These are phyloP conservation scores for Bryconaethiops microstoma DNA, from an alignment of 2,797 vertebrate genomes.

Conservation along the genomic window DNA sequence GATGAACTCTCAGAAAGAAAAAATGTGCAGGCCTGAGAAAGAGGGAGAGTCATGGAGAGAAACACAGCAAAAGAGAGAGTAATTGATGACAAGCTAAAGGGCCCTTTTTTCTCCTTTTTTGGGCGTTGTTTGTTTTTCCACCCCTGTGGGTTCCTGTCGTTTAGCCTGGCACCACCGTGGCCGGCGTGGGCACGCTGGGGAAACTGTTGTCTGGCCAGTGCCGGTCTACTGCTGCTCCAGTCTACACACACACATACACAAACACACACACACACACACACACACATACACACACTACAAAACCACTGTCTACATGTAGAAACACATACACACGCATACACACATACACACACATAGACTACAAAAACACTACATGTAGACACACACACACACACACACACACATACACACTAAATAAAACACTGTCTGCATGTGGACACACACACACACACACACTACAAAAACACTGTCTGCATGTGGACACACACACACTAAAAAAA, in stretches of 20 bases:
- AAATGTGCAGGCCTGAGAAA: neutral
- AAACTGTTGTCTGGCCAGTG: conserved; percentile 53
- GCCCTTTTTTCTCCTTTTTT: conserved; percentile 61
- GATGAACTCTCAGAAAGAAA: neutral
- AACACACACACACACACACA: conserved; percentile 10
- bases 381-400: too few relatives aligned
- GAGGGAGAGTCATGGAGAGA: conserved; percentile 39
- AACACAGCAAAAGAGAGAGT: conserved; percentile 55
- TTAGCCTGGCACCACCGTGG: conserved; percentile 62
- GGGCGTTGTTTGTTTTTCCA: conserved; percentile 63
- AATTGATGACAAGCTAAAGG: conserved; percentile 61
- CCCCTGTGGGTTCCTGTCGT: conserved; percentile 60
- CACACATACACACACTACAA: neutral
- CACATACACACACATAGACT: too few relatives aligned
- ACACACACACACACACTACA: neutral
- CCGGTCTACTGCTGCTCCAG: conserved; percentile 22
- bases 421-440: too few relatives aligned
- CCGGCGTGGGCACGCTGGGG: conserved; percentile 42
- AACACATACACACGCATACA: neutral
- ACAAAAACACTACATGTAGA: too few relatives aligned
- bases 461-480: neutral
- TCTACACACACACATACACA: conserved; percentile 5
- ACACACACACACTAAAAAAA: neutral
- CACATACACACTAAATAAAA: too few relatives aligned
- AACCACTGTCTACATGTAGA: neutral